Base-by-base conservation (phyloP, 2,113 vertebrate species). In the Diadophis punctatus region DNA sequence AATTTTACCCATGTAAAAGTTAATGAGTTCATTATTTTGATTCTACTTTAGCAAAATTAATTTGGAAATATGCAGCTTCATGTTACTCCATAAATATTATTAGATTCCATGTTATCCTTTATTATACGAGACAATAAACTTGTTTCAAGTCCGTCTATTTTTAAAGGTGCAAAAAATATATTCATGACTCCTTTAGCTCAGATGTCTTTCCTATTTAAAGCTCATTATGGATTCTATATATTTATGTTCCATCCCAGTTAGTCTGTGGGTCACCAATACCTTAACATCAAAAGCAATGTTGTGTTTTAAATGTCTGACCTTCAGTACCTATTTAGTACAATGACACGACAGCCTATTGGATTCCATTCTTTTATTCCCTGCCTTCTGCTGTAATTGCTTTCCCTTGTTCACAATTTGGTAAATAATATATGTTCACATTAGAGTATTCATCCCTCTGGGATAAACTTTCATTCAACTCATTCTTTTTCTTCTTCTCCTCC, bases 401-500 rank as follows among this genome's bases (percentile, higher is more conserved):
- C 56, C 86, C 92, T 93, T 95, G 93, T 95, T 96, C 94, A 95
- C 93, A 96, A 87, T 46, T 92, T 96, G 93, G 95, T 97, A 93
- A 96, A 97, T 97, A 96, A 97, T 96, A 95, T 93, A 96, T 96
- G 94, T 92, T 95, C 94, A 95, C 94, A 95, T 96, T 96, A 96
- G 93, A 96, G 92, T 93, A 92, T 93, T 96, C 95, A 94, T 96
- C 96, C 95, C 95, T 94, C 87, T 95, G 96, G 96, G 96, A 96
- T 93, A 89, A 96, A 51, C 88, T 96, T 96, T 91, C 95, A 95
- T 94, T 95, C 95, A 96, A 95, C 96, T 95, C 94, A 90, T 63
- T 93, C 90, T 94, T 87, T 94, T 49, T 94, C 94, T 92, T 94
- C 95, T 92, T 23, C 43, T 46, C 52, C 34, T 48, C 90, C 93